phyloP scores from a whole-genome alignment of 2,113 vertebrate species.

The Ochotona princeps region DNA sequence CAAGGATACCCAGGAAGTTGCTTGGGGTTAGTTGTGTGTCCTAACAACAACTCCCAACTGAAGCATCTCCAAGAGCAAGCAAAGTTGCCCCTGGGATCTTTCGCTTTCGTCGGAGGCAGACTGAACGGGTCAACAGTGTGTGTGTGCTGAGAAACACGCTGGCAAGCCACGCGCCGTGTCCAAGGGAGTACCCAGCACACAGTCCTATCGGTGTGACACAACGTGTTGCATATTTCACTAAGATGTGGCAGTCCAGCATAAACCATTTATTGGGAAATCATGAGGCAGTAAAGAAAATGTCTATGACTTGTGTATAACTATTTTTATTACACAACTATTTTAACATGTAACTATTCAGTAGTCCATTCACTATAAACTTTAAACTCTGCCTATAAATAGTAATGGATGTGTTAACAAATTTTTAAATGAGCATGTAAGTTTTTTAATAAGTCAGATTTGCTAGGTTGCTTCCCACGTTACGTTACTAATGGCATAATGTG shows the following conservation, averaged over 20 bases:
- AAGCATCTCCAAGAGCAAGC: not conserved
- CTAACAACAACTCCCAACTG: not conserved
- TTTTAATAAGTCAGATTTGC: constrained; percentile 51
- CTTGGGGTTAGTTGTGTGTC: too few species aligned
- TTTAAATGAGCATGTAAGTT: constrained; percentile 49
- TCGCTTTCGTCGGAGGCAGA: constrained; percentile 28
- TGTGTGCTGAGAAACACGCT: not conserved
- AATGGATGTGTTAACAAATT: constrained; percentile 42
- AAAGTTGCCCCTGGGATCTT: not conserved
- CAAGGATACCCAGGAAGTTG: not conserved
- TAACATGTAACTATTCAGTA: constrained; percentile 62
- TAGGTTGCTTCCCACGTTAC: not conserved
- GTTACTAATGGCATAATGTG: constrained; percentile 1
- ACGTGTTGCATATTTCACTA: constrained; percentile 22
- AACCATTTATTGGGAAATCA: constrained; percentile 61
- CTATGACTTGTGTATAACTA: constrained; percentile 5
- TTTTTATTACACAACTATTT: too few species aligned
- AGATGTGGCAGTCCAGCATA: not conserved
- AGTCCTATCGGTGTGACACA: not conserved
- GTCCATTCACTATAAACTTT: constrained; percentile 34
- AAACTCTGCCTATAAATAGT: not conserved
- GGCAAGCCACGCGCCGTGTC: not conserved
- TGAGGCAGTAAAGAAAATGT: constrained; percentile 51
- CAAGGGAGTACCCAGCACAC: not conserved
- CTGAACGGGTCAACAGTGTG: not conserved